Evolutionary conservation across 2,888 invertebrate species (phyloP).

Genomic region (Spodoptera exigua): DNA sequence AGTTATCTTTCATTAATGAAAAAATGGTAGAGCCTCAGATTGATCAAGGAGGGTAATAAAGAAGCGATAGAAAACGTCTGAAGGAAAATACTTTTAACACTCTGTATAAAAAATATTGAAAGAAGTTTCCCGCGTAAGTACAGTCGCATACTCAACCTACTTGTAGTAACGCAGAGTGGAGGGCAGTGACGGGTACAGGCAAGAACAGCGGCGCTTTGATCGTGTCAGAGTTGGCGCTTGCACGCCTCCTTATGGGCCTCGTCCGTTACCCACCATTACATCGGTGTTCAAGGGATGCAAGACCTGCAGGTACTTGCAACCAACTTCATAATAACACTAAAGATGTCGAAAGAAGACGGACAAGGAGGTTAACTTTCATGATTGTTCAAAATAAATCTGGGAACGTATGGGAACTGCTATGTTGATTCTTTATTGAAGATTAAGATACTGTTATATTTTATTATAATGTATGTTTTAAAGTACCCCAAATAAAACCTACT

Average conservation of each 20-base stretch:
- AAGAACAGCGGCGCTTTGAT: conserved; percentile 72
- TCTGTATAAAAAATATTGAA: not conserved
- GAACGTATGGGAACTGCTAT: conserved; percentile 24
- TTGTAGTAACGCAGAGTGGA: conserved; percentile 38
- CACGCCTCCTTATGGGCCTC: conserved; percentile 56
- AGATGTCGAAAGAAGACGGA: conserved; percentile 29
- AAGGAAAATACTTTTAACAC: not conserved
- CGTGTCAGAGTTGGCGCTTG: conserved; percentile 69
- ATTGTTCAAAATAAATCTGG: conserved; percentile 47
- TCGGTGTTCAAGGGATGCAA: conserved; percentile 27
- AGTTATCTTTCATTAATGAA: no score
- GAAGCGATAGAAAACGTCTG: no score
- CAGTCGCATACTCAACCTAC: conserved; percentile 51
- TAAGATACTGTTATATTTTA: conserved; percentile 3
- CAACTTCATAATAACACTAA: conserved; percentile 50
- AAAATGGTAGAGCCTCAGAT: no score
- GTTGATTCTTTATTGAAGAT: conserved; percentile 3
- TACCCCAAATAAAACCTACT: not conserved
- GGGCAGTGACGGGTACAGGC: conserved; percentile 58
- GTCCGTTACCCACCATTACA: conserved; percentile 47
- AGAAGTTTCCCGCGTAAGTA: not conserved
- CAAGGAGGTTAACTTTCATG: conserved; percentile 16
- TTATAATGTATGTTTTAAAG: not conserved
- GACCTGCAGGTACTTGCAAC: conserved; percentile 30
- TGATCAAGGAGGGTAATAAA: no score